Evolutionary conservation across 2,888 invertebrate genomes (phyloP).

Genomic region (Deilephila porcellus): DNA sequence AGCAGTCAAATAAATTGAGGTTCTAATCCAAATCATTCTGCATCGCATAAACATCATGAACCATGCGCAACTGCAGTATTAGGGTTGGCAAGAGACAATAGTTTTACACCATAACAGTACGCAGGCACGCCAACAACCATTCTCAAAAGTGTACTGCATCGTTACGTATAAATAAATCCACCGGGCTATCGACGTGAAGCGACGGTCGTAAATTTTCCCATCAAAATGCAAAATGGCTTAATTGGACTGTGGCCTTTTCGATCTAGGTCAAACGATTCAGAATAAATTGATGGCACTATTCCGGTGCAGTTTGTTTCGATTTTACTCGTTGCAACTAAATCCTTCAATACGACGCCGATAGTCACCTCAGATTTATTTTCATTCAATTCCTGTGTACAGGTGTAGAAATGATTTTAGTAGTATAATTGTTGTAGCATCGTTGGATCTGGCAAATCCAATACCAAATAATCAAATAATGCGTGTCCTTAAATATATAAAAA

Average conservation of each 20-base stretch:
- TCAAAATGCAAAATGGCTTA: conserved; percentile 84
- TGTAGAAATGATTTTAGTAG: not conserved
- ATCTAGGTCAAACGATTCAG: conserved; percentile 80
- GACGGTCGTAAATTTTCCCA: conserved; percentile 80
- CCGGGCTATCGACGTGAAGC: conserved; percentile 66
- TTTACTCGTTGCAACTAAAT: conserved; percentile 49
- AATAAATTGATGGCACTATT: conserved; percentile 79
- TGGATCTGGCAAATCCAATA: too few relatives aligned
- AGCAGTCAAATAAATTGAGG: too few relatives aligned
- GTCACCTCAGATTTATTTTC: conserved; percentile 5
- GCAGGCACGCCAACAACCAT: not conserved
- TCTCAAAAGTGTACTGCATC: conserved; percentile 58
- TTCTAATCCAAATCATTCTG: too few relatives aligned
- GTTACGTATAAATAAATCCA: conserved; percentile 74
- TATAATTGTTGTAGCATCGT: too few relatives aligned
- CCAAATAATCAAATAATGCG: too few relatives aligned
- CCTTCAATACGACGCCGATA: conserved; percentile 15
- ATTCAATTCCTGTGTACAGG: not conserved
- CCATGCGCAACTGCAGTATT: too few relatives aligned
- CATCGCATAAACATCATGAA: too few relatives aligned
- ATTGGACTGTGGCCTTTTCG: conserved; percentile 80
- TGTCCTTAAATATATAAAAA: too few relatives aligned
- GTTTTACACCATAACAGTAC: not conserved
- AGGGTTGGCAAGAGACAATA: too few relatives aligned
- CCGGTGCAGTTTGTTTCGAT: conserved; percentile 65